A percentile compares a stretch with the other conserved stretches of the same genome.
These are phyloP conservation scores for Cassiopea andromeda DNA, from an alignment of 30 jellyfish, hydroid and myxozoan species.

Conservation along the genomic window DNA sequence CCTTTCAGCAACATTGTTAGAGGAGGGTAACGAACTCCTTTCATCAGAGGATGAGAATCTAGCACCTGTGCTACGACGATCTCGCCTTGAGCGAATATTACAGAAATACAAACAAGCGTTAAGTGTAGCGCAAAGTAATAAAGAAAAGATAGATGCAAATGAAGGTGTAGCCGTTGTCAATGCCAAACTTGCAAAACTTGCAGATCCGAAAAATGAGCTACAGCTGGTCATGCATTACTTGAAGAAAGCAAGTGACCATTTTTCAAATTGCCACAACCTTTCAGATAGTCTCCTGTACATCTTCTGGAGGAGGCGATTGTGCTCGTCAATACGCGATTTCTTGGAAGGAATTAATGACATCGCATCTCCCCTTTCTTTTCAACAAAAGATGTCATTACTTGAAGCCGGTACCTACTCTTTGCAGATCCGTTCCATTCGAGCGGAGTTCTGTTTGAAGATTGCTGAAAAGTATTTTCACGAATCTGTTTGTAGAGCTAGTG, in stretches of 20 bases:
- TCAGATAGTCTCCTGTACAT: not conserved
- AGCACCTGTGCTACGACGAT: constrained; percentile 29
- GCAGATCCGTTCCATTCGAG: constrained; percentile 21
- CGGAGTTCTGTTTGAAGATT: constrained; percentile 5
- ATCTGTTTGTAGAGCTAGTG: not conserved
- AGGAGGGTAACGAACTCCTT: constrained; percentile 58
- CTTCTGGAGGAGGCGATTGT: constrained; percentile 21
- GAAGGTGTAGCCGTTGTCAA: constrained; percentile 40
- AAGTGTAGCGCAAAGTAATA: constrained; percentile 5
- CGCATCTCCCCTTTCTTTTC: not conserved
- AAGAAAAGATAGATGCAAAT: constrained; percentile 39
- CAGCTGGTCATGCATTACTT: not conserved
- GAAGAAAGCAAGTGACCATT: constrained; percentile 18
- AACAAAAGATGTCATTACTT: not conserved
- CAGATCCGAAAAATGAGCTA: constrained; percentile 1
- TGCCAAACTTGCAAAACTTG: constrained; percentile 4
- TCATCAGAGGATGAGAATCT: constrained; percentile 16
- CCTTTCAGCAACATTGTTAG: constrained; percentile 29
- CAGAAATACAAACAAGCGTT: constrained; percentile 42
- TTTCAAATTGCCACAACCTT: not conserved
- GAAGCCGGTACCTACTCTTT: constrained; percentile 30
- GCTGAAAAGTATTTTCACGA: constrained; percentile 39
- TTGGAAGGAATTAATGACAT: not conserved
- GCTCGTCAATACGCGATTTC: not conserved
- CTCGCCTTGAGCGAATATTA: constrained; percentile 45